phyloP scores from a whole-genome alignment of 2,888 invertebrate genomes.

The Eucera pruinosa region DNA sequence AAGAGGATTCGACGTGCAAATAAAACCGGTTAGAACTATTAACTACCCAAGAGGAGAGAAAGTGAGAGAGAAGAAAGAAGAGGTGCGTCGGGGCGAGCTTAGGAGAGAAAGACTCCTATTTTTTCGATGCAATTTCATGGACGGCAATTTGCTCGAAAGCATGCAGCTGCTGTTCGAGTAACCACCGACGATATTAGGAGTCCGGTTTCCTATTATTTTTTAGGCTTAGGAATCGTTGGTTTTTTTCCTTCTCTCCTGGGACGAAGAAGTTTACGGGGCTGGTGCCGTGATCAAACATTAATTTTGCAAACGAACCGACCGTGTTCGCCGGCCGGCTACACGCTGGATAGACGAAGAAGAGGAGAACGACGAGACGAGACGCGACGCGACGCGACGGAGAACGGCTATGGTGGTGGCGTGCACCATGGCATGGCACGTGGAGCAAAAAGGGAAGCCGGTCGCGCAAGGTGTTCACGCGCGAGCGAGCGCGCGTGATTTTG shows the following conservation, averaged over 20 bases:
- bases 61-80: no score
- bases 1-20: slow-evolving; percentile 44
- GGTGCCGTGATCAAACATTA: slow-evolving; percentile 70
- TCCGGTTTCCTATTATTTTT: slow-evolving; percentile 55
- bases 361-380: no score
- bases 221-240: slow-evolving; percentile 41
- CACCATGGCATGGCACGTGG: slow-evolving; percentile 10
- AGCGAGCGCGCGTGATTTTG: no score
- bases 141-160: slow-evolving; percentile 73
- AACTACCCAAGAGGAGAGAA: neutral
- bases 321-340: no score
- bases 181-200: slow-evolving; percentile 58
- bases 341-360: no score
- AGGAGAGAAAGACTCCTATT: slow-evolving; percentile 53
- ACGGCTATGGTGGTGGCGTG: slow-evolving; percentile 19
- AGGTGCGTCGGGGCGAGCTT: slow-evolving; percentile 20
- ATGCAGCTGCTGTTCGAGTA: slow-evolving; percentile 72
- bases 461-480: slow-evolving; percentile 63
- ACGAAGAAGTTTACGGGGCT: slow-evolving; percentile 61
- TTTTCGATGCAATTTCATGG: slow-evolving; percentile 70
- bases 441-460: slow-evolving; percentile 30
- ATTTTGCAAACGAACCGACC: slow-evolving; percentile 63
- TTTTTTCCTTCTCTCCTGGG: slow-evolving; percentile 25
- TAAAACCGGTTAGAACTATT: slow-evolving; percentile 55
- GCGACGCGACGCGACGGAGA: no score